A percentile compares a stretch with the other conserved stretches of the same genome.
Evolutionary conservation across 2,888 invertebrate species (phyloP).

Genomic region (Neuroscelio doddi): DNA sequence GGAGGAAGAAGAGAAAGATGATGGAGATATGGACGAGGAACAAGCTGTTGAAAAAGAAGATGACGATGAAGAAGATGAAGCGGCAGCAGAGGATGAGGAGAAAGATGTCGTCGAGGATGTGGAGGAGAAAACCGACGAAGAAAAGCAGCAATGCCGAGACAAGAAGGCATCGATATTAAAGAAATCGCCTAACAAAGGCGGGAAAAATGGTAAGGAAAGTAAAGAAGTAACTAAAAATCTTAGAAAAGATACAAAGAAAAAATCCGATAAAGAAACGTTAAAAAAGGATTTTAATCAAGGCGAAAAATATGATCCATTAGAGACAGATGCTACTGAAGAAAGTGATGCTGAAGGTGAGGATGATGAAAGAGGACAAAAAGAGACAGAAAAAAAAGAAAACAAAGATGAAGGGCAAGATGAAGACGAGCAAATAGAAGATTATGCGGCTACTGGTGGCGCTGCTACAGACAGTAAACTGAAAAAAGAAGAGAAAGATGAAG

Average conservation of each 20-base stretch:
- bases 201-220: slow-evolving; percentile 11
- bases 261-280: slow-evolving; percentile 4
- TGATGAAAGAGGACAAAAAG: too few species aligned
- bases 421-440: slow-evolving; percentile 5
- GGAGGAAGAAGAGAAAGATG: slow-evolving; percentile 21
- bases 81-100: slow-evolving; percentile 62
- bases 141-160: slow-evolving; percentile 11
- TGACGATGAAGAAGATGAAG: slow-evolving; percentile 62
- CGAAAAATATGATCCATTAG: slow-evolving; percentile 47
- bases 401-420: slow-evolving; percentile 8
- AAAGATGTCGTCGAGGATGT: slow-evolving; percentile 53
- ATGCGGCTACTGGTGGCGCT: too few species aligned
- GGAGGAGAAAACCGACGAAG: slow-evolving; percentile 28
- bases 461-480: too few species aligned
- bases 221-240: neutral
- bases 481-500: slow-evolving; percentile 38
- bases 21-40: too few species aligned
- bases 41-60: slow-evolving; percentile 45
- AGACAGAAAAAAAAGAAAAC: slow-evolving; percentile 14
- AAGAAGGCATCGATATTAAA: neutral
- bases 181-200: neutral
- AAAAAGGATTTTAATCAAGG: slow-evolving; percentile 21
- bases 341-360: slow-evolving; percentile 23
- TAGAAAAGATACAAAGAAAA: slow-evolving; percentile 14
- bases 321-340: slow-evolving; percentile 42